A percentile compares a stretch with the other conserved stretches of the same genome.
These are phyloP conservation scores for Jaculus jaculus DNA, from an alignment of 2,113 vertebrate species.

Conservation along the genomic window DNA sequence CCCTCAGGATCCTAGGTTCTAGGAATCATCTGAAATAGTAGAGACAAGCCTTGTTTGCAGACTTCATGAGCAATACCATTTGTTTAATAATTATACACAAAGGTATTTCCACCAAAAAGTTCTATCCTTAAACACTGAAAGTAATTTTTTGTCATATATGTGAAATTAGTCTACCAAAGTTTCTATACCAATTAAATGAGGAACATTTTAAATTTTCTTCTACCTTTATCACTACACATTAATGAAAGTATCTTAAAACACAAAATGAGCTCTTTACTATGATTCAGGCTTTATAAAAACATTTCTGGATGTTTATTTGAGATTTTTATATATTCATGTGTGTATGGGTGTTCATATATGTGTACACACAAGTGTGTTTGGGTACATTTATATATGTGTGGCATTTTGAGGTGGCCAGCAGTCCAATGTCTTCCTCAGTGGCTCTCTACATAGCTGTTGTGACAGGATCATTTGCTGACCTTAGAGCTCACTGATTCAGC, in stretches of 20 bases:
- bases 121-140: not conserved
- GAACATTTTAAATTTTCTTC: not conserved
- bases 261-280: not conserved
- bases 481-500: too few relatives aligned
- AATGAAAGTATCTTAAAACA: not conserved
- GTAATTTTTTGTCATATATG: not conserved
- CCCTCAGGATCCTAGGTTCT: not conserved
- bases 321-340: too few relatives aligned
- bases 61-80: not conserved
- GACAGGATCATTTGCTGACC: too few relatives aligned
- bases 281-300: too few relatives aligned
- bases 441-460: too few relatives aligned
- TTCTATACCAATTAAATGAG: not conserved
- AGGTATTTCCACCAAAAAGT: not conserved
- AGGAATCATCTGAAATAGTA: fast-evolving
- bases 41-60: not conserved
- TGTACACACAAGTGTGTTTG: too few relatives aligned
- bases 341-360: too few relatives aligned
- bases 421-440: too few relatives aligned
- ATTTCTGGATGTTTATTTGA: too few relatives aligned
- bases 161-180: not conserved
- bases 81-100: not conserved
- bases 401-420: too few relatives aligned
- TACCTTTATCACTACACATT: not conserved
- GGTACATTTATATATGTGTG: too few relatives aligned